Base-by-base conservation (phyloP, 2,888 invertebrate genomes). In the Sylvicola cinctus region DNA sequence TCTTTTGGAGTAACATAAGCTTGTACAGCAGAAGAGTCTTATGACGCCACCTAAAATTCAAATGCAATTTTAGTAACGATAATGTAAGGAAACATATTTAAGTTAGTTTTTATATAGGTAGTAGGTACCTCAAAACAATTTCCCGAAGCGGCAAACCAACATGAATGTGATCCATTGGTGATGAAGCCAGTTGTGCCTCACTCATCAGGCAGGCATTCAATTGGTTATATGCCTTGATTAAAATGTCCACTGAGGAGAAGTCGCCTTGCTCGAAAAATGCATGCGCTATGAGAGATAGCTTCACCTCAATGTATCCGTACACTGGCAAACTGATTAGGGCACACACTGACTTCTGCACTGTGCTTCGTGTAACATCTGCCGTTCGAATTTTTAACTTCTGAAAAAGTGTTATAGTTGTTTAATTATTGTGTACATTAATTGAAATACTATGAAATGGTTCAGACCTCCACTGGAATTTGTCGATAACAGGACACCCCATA, bases 271-370 rank as follows among this genome's bases (percentile, higher is more conserved):
- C 76, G 57, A 98, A 98, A 62, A 95, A 98, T 1, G 93, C 93
- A 51, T 90, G 78, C 0, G 96, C 96, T 39, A 98, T 95, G 7
- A 96, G 64, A 41, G 90, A 79, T 65, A 98, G 73, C 62, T 96
- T 96, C 41, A 90, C 81, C 52, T 91, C 87, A 38, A 91, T 77
- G 36, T 90, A 77, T 1, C 96, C 96, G 62, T 85, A 98, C 10
- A 96, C 64, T 4, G 96, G 96, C 42, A 80, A 64, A 38, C 72
- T 72, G 47, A 90, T 87, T 37, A 98, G 63, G 13, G 96, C 87
- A 62, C 93, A 93, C 1, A 98, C 95, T 48, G 91, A 88, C 57
- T 98, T 98, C 61, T 96, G 96, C 12, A 98, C 93, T 3, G 93
- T 90, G 48, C 88, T 90, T 44, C 98, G 68, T 0, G 96, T 98